A percentile compares a stretch with the other conserved stretches of the same genome.
These are phyloP conservation scores for Pipistrellus kuhlii DNA, from an alignment of 2,797 vertebrate genomes.

Conservation along the genomic window DNA sequence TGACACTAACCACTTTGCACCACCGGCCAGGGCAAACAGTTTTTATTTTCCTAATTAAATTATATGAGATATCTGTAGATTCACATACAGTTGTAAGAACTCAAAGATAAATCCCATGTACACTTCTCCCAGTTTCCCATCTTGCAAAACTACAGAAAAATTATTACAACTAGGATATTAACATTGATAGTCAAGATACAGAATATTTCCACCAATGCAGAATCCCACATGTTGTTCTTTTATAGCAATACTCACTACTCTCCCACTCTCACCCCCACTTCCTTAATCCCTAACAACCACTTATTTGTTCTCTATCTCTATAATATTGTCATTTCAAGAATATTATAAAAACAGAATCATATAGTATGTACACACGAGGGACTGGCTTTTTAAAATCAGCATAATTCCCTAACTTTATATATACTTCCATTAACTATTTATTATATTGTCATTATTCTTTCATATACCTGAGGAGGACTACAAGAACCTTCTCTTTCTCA, in stretches of 20 bases:
- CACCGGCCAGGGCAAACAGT: too few species aligned
- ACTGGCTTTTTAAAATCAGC: neutral
- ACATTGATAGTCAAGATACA: neutral
- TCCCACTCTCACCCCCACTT: neutral
- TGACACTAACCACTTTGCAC: too few species aligned
- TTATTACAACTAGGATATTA: neutral
- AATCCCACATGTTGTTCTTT: neutral
- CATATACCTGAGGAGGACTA: neutral
- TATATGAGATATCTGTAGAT: neutral
- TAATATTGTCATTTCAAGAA: slow-evolving; percentile 48
- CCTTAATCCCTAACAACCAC: neutral
- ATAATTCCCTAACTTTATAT: slow-evolving; percentile 39
- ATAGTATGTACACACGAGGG: neutral
- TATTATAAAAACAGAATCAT: slow-evolving; percentile 11
- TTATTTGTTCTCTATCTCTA: neutral
- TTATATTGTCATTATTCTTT: slow-evolving; percentile 3
- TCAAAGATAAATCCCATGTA: neutral
- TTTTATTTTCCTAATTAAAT: slow-evolving; percentile 4
- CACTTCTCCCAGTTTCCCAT: neutral
- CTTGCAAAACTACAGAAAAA: neutral
- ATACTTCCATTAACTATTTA: neutral
- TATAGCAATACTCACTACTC: neutral
- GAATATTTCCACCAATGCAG: neutral
- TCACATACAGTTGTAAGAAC: neutral
- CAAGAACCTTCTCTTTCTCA: neutral